These are phyloP conservation scores for Pelusios castaneus DNA, from an alignment of 2,113 vertebrate genomes.

Conservation along the genomic window DNA sequence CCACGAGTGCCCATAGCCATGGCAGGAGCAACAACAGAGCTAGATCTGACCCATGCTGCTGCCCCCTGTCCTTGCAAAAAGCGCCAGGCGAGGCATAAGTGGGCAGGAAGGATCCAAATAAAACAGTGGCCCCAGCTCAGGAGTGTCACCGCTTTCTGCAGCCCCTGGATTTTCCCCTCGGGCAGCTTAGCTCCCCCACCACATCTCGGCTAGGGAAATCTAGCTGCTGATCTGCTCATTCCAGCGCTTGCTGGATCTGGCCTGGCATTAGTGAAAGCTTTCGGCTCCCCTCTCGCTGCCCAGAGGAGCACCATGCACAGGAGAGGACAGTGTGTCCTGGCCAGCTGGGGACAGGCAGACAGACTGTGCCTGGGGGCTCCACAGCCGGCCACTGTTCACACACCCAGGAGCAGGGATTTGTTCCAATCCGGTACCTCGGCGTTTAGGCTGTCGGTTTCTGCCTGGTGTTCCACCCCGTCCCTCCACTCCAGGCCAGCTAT, in stretches of 20 bases:
- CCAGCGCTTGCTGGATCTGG: background rate
- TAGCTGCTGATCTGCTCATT: background rate
- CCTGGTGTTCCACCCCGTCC: background rate
- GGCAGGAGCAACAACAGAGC: background rate
- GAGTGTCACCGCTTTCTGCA: background rate
- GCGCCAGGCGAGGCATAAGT: background rate
- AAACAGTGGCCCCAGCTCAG: background rate
- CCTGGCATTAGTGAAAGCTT: background rate
- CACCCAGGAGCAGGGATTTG: background rate
- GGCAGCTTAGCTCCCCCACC: background rate
- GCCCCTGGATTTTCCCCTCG: background rate
- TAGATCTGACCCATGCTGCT: background rate
- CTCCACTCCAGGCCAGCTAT: background rate
- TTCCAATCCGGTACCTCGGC: background rate
- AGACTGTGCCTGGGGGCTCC: background rate
- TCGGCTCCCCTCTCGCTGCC: fast-evolving
- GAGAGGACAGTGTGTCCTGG: too few relatives aligned
- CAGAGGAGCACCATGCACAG: fast-evolving
- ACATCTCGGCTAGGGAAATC: background rate
- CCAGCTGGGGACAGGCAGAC: background rate
- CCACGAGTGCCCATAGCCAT: background rate
- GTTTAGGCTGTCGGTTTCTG: background rate
- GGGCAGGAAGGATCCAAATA: background rate
- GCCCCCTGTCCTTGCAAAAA: background rate
- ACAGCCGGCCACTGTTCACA: background rate